phyloP scores from a whole-genome alignment of 2,888 invertebrate genomes.

The Erynnis tages region DNA sequence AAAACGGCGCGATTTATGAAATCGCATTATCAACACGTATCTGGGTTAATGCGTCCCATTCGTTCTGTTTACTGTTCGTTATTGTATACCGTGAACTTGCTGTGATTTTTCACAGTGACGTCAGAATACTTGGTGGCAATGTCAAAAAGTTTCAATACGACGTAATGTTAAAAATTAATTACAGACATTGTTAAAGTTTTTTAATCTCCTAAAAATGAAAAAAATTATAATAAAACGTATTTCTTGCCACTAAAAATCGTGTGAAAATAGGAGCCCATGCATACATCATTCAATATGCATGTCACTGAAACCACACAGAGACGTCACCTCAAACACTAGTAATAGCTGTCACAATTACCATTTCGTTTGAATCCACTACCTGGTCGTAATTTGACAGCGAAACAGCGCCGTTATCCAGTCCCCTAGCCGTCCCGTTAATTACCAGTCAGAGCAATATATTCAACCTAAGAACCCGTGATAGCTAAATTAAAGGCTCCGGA shows the following conservation, averaged over 20 bases:
- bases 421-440: slow-evolving; percentile 46
- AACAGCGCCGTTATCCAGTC: slow-evolving; percentile 21
- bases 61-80: slow-evolving; percentile 34
- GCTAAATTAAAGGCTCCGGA: slow-evolving; percentile 60
- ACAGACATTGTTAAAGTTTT: no score
- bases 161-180: no score
- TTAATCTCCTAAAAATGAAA: no score
- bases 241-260: no score
- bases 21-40: slow-evolving; percentile 48
- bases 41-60: slow-evolving; percentile 52
- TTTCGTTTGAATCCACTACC: slow-evolving; percentile 1
- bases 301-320: no score
- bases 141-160: no score
- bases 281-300: no score
- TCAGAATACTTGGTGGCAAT: no score
- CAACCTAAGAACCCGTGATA: slow-evolving; percentile 59
- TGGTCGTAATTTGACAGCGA: slow-evolving; percentile 16
- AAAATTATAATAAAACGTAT: no score
- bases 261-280: no score
- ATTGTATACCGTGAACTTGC: slow-evolving; percentile 20
- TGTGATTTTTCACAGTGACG: slow-evolving; percentile 1
- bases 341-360: slow-evolving; percentile 3
- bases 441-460: slow-evolving; percentile 55
- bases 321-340: no score
- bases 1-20: slow-evolving; percentile 46